These are phyloP conservation scores for Tetranychus truncatus DNA, from an alignment of 2,888 invertebrate species.

Conservation along the genomic window DNA sequence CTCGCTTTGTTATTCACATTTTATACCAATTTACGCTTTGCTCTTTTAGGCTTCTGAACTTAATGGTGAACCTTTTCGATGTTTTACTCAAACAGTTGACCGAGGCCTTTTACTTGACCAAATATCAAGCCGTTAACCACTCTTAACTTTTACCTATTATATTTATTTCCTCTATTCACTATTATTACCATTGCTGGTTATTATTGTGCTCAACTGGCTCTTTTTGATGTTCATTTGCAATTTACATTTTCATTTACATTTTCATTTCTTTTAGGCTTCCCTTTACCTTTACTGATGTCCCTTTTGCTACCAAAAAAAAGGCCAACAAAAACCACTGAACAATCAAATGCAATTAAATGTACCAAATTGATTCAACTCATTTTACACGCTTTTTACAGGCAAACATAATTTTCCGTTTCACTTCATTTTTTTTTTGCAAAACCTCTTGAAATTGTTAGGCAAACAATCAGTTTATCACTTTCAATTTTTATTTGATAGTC, in stretches of 20 bases:
- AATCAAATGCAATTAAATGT: not conserved
- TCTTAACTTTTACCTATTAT: not conserved
- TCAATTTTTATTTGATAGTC: no score
- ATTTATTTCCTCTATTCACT: not conserved
- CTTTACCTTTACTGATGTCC: not conserved
- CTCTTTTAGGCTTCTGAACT: not conserved
- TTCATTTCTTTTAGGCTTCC: not conserved
- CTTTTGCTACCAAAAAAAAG: no score
- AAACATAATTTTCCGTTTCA: not conserved
- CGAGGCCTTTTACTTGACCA: not conserved
- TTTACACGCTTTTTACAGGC: not conserved
- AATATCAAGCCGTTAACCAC: not conserved
- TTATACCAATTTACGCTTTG: not conserved
- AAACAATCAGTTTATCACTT: no score
- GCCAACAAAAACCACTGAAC: not conserved
- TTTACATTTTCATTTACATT: not conserved
- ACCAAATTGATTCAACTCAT: not conserved
- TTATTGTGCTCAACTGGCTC: not conserved
- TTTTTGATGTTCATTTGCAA: not conserved
- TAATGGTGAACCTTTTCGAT: no score
- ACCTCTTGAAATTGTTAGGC: no score
- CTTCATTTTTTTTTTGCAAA: not conserved
- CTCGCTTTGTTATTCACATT: not conserved
- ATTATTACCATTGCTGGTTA: not conserved
- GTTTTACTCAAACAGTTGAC: no score